phyloP scores from a whole-genome alignment of 2,888 invertebrate genomes.

The Periphyllus acericola region DNA sequence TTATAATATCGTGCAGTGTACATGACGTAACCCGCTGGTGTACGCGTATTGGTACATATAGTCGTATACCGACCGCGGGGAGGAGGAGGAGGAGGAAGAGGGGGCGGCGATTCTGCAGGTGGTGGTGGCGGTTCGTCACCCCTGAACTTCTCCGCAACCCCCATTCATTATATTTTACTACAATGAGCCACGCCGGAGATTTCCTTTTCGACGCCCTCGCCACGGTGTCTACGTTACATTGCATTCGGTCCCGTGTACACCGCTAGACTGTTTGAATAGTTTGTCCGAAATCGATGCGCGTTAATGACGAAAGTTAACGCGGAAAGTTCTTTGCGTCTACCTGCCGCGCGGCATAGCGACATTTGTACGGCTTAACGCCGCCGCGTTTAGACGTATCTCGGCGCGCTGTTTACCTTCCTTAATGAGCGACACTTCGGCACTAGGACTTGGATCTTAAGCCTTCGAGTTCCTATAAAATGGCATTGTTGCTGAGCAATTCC shows the following conservation, averaged over 20 bases:
- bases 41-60: no score
- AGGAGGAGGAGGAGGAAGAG: no score
- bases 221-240: neutral
- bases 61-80: no score
- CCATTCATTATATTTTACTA: constrained; percentile 21
- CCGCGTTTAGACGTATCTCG: neutral
- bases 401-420: constrained; percentile 7
- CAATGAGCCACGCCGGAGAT: constrained; percentile 1
- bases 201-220: neutral
- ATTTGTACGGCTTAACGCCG: neutral
- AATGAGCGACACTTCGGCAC: neutral
- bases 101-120: no score
- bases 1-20: no score
- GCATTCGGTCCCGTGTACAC: neutral
- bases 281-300: constrained; percentile 44
- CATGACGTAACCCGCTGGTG: no score
- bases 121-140: neutral
- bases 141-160: neutral
- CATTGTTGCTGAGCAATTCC: neutral
- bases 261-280: constrained; percentile 32
- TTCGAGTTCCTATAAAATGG: neutral
- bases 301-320: constrained; percentile 46
- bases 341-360: neutral
- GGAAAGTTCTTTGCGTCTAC: constrained; percentile 4
- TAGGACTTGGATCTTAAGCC: neutral